Percentiles rank a stretch among this genome's conserved stretches.
Evolutionary conservation across 1,140 invertebrate genomes (phyloP).

Genomic region (Bradysia coprophila): DNA sequence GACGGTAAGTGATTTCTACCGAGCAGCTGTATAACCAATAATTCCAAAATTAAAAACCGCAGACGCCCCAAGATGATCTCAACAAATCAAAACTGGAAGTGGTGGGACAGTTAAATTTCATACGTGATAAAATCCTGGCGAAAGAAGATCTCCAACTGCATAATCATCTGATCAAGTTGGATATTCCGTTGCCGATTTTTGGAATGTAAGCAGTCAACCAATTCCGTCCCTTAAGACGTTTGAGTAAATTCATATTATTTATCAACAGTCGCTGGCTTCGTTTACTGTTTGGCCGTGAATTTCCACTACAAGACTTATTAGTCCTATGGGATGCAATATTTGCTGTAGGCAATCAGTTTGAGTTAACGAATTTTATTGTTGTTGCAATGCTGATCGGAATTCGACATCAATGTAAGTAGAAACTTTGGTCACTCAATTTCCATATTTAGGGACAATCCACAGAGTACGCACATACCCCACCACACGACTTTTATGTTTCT

Average conservation of each 20-base stretch:
- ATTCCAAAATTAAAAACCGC: neutral
- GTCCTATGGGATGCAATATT: slow-evolving; percentile 68
- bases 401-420: slow-evolving; percentile 41
- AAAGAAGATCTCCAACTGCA: slow-evolving; percentile 43
- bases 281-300: slow-evolving; percentile 61
- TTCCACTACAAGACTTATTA: slow-evolving; percentile 50
- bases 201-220: slow-evolving; percentile 45
- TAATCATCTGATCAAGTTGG: slow-evolving; percentile 41
- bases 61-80: neutral
- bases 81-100: slow-evolving; percentile 32
- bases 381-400: slow-evolving; percentile 58
- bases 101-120: slow-evolving; percentile 44
- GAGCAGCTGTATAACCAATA: neutral
- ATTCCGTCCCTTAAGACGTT: too few species aligned
- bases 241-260: too few species aligned
- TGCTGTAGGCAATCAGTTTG: slow-evolving; percentile 46
- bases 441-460: neutral
- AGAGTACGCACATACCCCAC: neutral
- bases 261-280: slow-evolving; percentile 63
- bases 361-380: slow-evolving; percentile 54
- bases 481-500: neutral
- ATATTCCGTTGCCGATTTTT: slow-evolving; percentile 61
- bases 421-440: neutral
- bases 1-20: neutral
- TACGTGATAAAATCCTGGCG: slow-evolving; percentile 45